phyloP scores from a whole-genome alignment of 2,797 vertebrate genomes.

The Natrix natrix region DNA sequence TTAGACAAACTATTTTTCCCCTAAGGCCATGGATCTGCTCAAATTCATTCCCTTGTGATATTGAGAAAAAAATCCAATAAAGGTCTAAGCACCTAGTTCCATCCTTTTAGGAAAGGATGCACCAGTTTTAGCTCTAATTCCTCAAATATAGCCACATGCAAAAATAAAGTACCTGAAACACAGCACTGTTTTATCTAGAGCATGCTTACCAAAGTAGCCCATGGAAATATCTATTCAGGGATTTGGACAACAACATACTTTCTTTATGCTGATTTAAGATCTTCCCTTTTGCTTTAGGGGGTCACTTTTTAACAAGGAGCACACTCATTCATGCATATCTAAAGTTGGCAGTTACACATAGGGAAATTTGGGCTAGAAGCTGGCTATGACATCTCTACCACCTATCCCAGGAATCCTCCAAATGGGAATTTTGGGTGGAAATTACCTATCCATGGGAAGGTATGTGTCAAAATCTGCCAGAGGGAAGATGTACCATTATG shows the following conservation, averaged over 20 bases:
- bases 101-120: neutral
- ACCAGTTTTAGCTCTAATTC: neutral
- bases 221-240: neutral
- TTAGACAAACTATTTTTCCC: neutral
- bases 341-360: neutral
- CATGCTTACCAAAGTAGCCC: neutral
- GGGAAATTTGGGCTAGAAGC: neutral
- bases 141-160: neutral
- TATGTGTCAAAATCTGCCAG: neutral
- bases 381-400: neutral
- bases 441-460: neutral
- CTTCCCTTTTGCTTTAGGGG: neutral
- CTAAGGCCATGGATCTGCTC: neutral
- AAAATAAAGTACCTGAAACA: neutral
- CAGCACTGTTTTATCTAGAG: neutral
- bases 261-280: neutral
- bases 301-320: neutral
- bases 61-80: neutral
- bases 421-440: neutral
- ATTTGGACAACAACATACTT: neutral
- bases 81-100: neutral
- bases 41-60: neutral
- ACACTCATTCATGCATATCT: neutral
- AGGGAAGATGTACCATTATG: neutral
- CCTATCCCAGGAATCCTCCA: neutral